Conservation (phyloP, 2,113 vertebrate species). For the Lasiurus cinereus region DNA sequence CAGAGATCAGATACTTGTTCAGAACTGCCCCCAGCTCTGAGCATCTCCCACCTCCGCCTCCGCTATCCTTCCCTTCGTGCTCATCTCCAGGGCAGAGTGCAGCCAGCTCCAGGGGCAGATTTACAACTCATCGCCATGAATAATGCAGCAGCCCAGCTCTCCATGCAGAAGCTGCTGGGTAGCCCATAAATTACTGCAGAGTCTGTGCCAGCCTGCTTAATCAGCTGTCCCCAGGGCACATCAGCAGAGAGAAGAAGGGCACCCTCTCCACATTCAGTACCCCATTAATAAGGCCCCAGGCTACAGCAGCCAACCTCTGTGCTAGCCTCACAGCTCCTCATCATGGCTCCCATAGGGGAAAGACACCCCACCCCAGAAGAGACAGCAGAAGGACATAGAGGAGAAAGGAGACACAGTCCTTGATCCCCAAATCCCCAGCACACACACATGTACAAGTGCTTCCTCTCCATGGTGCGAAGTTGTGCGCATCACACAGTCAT, state of each 20-base stretch:
- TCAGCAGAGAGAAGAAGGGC: constrained; percentile 54
- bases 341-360: neutral
- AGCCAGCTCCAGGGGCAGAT: constrained; percentile 70
- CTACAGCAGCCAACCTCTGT: neutral
- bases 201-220: constrained; percentile 78
- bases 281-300: constrained; percentile 64
- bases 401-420: neutral
- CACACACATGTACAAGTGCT: fast-evolving
- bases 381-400: neutral
- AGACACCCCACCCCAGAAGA: neutral
- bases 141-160: constrained; percentile 79
- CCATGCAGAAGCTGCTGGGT: constrained; percentile 71
- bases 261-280: constrained; percentile 9
- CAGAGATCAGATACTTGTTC: neutral
- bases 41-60: neutral
- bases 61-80: neutral
- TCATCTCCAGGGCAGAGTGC: constrained; percentile 41
- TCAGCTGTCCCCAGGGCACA: constrained; percentile 75
- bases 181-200: constrained; percentile 73
- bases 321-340: neutral
- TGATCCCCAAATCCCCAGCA: neutral
- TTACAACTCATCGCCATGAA: constrained; percentile 78
- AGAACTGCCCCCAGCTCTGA: neutral
- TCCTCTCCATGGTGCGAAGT: neutral
- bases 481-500: neutral